A percentile compares a stretch with the other conserved stretches of the same genome.
Evolutionary conservation across 2,888 invertebrate species (phyloP).

Genomic region (Archaeoteleia sp.): DNA sequence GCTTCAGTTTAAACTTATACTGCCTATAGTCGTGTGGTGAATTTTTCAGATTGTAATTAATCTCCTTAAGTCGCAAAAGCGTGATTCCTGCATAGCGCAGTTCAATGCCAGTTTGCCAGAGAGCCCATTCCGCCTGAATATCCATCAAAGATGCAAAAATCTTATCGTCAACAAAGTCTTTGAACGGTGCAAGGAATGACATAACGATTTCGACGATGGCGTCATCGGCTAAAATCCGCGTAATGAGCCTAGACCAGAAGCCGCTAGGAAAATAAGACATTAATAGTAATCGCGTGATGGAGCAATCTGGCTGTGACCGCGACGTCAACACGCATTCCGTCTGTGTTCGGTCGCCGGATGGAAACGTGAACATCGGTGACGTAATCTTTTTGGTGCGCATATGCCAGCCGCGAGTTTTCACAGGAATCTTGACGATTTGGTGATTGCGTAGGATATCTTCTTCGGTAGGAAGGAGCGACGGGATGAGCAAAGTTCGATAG

Average conservation of each 20-base stretch:
- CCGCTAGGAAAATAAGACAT: constrained; percentile 98
- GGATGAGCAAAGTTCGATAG: constrained; percentile 90
- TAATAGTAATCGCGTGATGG: constrained; percentile 86
- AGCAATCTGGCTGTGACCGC: constrained; percentile 77
- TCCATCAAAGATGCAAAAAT: constrained; percentile 80
- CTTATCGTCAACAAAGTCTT: constrained; percentile 81
- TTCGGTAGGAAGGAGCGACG: constrained; percentile 89
- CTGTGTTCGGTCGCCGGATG: constrained; percentile 57
- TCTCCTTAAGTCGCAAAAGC: constrained; percentile 88
- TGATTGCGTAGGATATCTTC: constrained; percentile 78
- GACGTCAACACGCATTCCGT: constrained; percentile 75
- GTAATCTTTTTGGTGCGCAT: constrained; percentile 78
- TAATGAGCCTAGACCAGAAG: constrained; percentile 96
- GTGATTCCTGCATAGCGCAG: constrained; percentile 89
- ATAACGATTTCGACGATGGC: constrained; percentile 87
- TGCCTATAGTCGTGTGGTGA: constrained; percentile 77
- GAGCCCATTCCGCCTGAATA: constrained; percentile 89
- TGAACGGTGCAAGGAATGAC: constrained; percentile 83
- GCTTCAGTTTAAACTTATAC: constrained; percentile 82
- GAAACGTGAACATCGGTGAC: constrained; percentile 72
- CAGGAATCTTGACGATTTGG: constrained; percentile 77
- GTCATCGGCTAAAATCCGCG: constrained; percentile 93
- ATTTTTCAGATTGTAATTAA: constrained; percentile 78
- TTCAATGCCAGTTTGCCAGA: constrained; percentile 95
- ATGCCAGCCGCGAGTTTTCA: constrained; percentile 82